Evolutionary conservation across 2,888 invertebrate species (phyloP), one percentile per base, ranked within the genome.

Genomic region (Aproaerema taeniolella): DNA sequence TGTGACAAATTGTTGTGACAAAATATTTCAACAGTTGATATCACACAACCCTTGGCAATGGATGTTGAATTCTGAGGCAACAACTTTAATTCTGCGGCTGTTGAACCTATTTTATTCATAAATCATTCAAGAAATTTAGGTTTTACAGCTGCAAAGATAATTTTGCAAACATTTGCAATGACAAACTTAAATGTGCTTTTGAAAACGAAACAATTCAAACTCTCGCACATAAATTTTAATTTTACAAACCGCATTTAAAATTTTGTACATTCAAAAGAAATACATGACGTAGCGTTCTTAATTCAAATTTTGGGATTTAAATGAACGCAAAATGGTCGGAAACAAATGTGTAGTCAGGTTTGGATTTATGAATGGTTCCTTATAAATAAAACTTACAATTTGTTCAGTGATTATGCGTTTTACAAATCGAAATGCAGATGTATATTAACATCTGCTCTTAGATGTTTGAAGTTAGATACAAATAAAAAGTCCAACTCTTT

Each of bases 1-100:
- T 77, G 58, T 85, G 81, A 86, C 86, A 79, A 86, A 86, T 86
- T 85, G 79, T 85, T 83, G 68, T 86, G 86, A 85, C 86, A 85
- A 83, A 85, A 86, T 83, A 86, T 86, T 86, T 85, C 83, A 86
- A 80, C 83, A 82, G 79, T 78, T 79, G 77, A n/a, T 77, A 61
- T 79, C 73, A 75, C 73, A 51, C 58, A 60, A 68, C 79, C 77
- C 74, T 71, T 58, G 57, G 61, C 61, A 61, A 55, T 50, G 50
- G 52, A 48, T 45, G 24, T 26, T 29, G 36, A 28, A 58, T 55
- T 47, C 50, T 55, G 55, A 50, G 49, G 35, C 31, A 20, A 45
- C 50, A 49, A 49, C 35, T 6, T 40, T 42, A 39, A 4, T 25
- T 41, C 37, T 46, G 14, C 40, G 11, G 25, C 24, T 35, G 16